Evolutionary conservation across 2,113 vertebrate species (phyloP).

Genomic region (Perccottus glenii): DNA sequence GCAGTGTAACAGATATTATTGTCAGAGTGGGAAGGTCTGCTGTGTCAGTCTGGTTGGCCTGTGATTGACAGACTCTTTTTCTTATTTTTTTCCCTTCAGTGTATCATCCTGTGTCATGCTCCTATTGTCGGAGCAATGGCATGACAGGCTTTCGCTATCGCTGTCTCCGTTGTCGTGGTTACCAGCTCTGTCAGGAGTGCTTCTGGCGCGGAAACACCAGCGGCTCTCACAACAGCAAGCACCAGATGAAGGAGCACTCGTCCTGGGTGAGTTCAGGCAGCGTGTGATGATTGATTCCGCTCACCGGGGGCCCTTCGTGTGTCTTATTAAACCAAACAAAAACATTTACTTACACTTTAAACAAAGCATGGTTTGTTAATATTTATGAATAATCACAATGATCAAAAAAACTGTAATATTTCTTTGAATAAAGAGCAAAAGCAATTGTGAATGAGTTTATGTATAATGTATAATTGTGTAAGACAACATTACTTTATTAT

Average conservation of each 20-base stretch:
- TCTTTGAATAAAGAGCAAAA: too few relatives aligned
- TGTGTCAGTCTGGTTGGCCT: too few relatives aligned
- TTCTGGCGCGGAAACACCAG: constrained; percentile 92
- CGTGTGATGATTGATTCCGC: background rate
- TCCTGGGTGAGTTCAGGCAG: constrained; percentile 87
- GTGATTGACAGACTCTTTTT: background rate
- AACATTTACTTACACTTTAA: too few relatives aligned
- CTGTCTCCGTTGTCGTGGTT: constrained; percentile 95
- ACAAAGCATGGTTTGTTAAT: too few relatives aligned
- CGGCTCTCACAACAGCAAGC: constrained; percentile 91
- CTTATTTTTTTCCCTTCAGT: constrained; percentile 67
- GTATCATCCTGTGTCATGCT: constrained; percentile 92
- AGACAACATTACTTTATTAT: too few relatives aligned
- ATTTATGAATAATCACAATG: too few relatives aligned
- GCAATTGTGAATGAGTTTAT: too few relatives aligned
- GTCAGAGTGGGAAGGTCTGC: too few relatives aligned
- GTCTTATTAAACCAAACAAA: background rate
- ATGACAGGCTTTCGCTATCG: constrained; percentile 96
- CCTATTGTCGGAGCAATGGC: constrained; percentile 89
- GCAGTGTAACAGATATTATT: too few relatives aligned
- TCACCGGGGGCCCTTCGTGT: constrained; percentile 30
- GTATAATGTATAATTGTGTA: too few relatives aligned
- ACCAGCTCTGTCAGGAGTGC: constrained; percentile 95
- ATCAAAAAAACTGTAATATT: too few relatives aligned
- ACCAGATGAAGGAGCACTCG: constrained; percentile 98